These are phyloP conservation scores for Nyctereutes procyonoides DNA, from an alignment of 2,113 vertebrate species.

Conservation along the genomic window DNA sequence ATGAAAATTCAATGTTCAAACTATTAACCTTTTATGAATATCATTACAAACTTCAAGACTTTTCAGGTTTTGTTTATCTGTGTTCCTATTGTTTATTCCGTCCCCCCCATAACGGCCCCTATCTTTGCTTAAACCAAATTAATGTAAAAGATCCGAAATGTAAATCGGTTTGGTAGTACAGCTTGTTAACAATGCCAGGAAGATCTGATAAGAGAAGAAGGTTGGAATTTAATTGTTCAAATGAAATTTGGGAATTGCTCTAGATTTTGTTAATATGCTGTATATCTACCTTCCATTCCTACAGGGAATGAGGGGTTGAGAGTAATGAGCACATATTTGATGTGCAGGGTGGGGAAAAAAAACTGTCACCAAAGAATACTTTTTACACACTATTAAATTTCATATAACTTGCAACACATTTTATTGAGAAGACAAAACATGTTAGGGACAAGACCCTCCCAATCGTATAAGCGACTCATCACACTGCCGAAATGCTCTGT, in stretches of 20 bases:
- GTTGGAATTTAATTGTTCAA: slow-evolving; percentile 40
- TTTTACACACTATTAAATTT: not conserved
- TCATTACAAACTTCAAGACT: not conserved
- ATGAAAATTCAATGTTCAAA: not conserved
- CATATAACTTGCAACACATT: not conserved
- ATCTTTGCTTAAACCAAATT: not conserved
- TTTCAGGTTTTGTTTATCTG: not conserved
- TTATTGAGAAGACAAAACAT: slow-evolving; percentile 45
- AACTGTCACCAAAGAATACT: not conserved
- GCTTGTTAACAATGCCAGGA: slow-evolving; percentile 32
- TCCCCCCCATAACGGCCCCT: too few relatives aligned
- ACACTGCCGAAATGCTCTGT: not conserved
- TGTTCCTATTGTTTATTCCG: not conserved
- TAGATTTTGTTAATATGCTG: not conserved
- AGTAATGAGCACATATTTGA: not conserved
- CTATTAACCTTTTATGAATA: not conserved
- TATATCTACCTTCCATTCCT: not conserved
- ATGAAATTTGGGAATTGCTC: not conserved
- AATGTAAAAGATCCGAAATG: not conserved
- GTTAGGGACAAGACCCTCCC: not conserved
- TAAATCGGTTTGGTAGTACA: not conserved
- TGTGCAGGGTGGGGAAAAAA: not conserved
- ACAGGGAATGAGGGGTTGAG: not conserved
- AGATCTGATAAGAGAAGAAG: not conserved
- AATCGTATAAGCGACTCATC: not conserved